Base-by-base conservation (phyloP, 2,113 vertebrate species). In the Acrocephalus kingi region DNA sequence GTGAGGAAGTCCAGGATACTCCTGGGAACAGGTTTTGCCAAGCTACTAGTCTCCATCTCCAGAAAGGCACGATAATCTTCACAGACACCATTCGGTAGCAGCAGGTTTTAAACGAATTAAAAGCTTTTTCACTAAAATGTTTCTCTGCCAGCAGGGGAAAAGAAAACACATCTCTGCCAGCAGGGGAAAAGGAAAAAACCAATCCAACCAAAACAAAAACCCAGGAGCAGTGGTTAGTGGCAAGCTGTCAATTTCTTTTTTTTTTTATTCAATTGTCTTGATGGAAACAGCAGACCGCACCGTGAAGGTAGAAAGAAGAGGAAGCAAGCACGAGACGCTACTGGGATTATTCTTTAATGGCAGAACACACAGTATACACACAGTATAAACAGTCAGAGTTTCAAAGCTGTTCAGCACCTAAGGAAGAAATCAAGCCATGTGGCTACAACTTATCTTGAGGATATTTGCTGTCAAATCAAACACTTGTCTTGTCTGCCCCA, bases 31-130 rank as follows among this genome's bases (percentile, higher is more conserved):
- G 66, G 66, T 87, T 84, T 66, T 97, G 96, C 96, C 92, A 96
- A 96, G 93, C 87, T 96, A 96, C 95, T 94, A 93, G 90, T 64
- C 73, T 89, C 24, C 48, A 69, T 88, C 91, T 98, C 96, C 88
- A 96, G 61, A 55, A 97, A 81, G 89, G 52, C 92, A 96, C 13
- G 13, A 86, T 86, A 62, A 89, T 91, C 93, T 97, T 84, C 93
- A 94, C 81, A 93, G 93, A 90, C 84, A 94, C 84, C 87, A 59
- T 54, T 89, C 16, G 1, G 66, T 67, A 96, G 87, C 48, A 77
- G 69, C 76, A 95, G 72, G 81, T 95, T 96, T 95, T 93, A 97
- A 97, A 95, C 71, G 71, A 96, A 97, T 94, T 96, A 95, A 95
- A 96, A 90, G 79, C 79, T 95, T 95, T 95, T 89, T 84, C 76